phyloP scores from a whole-genome alignment of 2,888 invertebrate species.

The Cataglyphis altisquamis region DNA sequence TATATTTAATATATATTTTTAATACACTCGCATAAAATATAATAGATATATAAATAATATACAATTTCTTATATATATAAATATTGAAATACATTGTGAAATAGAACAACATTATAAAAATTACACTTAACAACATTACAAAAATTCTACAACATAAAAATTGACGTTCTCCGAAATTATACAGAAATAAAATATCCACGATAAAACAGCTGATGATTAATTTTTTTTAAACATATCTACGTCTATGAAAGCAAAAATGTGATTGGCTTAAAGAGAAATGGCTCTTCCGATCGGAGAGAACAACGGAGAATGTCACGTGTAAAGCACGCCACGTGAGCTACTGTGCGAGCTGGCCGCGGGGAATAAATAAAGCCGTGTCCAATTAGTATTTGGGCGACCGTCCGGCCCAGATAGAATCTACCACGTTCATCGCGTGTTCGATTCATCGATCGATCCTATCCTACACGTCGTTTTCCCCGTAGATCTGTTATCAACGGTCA shows the following conservation, averaged over 20 bases:
- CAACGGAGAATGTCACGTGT: constrained; percentile 65
- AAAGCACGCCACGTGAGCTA: constrained; percentile 67
- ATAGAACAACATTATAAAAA: background rate
- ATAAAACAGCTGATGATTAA: background rate
- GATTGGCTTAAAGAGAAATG: constrained; percentile 37
- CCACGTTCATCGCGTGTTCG: constrained; percentile 52
- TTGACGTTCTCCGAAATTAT: background rate
- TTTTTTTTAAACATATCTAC: background rate
- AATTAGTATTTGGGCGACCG: constrained; percentile 72
- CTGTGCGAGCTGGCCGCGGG: constrained; percentile 65
- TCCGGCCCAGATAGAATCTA: constrained; percentile 65
- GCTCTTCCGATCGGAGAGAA: constrained; percentile 50
- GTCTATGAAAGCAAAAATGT: background rate
- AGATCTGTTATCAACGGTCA: constrained; percentile 62
- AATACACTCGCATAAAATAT: background rate
- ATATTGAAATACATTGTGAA: background rate
- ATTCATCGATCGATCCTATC: constrained; percentile 37
- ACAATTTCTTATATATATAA: background rate
- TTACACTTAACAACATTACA: too few species aligned
- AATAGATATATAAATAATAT: background rate
- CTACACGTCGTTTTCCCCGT: background rate
- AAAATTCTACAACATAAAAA: background rate
- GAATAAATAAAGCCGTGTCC: constrained; percentile 75
- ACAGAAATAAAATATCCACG: background rate
- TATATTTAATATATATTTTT: background rate